These are phyloP conservation scores for Gobius niger DNA, from an alignment of 2,113 vertebrate genomes.

Conservation along the genomic window DNA sequence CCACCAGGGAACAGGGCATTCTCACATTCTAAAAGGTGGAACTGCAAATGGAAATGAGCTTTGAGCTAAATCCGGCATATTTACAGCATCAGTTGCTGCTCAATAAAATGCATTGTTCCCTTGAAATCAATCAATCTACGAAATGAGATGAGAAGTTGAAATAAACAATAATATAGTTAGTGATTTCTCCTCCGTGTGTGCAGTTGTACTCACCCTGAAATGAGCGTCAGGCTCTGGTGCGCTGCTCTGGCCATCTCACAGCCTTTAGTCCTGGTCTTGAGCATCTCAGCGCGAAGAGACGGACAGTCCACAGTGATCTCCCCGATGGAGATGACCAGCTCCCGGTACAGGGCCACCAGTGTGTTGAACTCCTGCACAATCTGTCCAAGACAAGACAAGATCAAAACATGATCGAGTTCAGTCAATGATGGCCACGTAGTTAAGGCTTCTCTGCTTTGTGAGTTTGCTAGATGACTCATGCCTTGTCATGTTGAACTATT, in stretches of 20 bases:
- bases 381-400: conserved; percentile 71
- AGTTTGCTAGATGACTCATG: too few relatives aligned
- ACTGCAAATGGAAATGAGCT: too few relatives aligned
- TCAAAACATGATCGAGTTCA: too few relatives aligned
- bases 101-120: too few relatives aligned
- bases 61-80: too few relatives aligned
- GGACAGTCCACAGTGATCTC: conserved; percentile 89
- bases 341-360: conserved; percentile 94
- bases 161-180: too few relatives aligned
- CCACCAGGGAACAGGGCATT: neutral
- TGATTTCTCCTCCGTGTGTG: neutral
- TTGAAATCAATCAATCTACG: too few relatives aligned
- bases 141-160: too few relatives aligned
- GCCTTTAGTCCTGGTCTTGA: conserved; percentile 90
- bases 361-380: conserved; percentile 99
- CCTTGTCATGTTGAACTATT: too few relatives aligned
- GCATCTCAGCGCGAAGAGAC: conserved; percentile 87
- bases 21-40: neutral
- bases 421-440: too few relatives aligned
- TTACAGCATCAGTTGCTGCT: too few relatives aligned
- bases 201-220: conserved; percentile 87
- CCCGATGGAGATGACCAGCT: conserved; percentile 96
- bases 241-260: conserved; percentile 92
- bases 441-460: too few relatives aligned
- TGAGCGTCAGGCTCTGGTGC: conserved; percentile 91